phyloP scores from a whole-genome alignment of 2,888 invertebrate species.

The Ophioninae sp. region DNA sequence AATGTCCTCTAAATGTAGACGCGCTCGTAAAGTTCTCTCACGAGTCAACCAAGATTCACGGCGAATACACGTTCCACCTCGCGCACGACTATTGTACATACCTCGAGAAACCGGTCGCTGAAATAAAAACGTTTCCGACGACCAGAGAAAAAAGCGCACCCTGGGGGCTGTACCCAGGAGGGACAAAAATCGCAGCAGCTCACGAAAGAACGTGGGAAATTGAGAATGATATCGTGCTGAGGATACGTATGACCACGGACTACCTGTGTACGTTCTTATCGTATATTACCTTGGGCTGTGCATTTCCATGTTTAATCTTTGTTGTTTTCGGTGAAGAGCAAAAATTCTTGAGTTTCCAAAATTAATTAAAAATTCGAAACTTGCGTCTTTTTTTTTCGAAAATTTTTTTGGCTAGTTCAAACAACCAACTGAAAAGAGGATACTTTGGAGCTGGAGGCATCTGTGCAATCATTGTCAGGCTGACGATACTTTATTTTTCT shows the following conservation, averaged over 20 bases:
- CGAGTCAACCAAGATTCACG: constrained; percentile 14
- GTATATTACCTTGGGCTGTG: neutral
- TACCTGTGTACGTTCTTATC: neutral
- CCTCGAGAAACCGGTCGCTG: constrained; percentile 28
- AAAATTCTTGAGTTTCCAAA: no score
- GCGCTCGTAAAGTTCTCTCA: constrained; percentile 46
- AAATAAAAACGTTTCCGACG: constrained; percentile 31
- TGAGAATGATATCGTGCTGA: constrained; percentile 28
- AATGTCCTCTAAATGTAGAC: neutral
- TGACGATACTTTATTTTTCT: constrained; percentile 1
- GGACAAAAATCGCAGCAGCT: constrained; percentile 40
- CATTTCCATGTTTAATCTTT: no score
- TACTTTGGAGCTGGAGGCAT: constrained; percentile 1
- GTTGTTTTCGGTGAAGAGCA: no score
- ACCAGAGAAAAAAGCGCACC: constrained; percentile 43
- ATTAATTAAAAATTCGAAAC: no score
- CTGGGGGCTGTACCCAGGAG: constrained; percentile 32
- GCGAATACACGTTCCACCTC: constrained; percentile 14
- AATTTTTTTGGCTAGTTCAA: neutral
- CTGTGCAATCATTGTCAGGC: constrained; percentile 1
- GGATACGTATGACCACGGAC: neutral
- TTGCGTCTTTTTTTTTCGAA: neutral
- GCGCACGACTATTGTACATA: constrained; percentile 6
- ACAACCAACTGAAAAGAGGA: neutral
- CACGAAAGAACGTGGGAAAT: constrained; percentile 21